Base-by-base conservation (phyloP, 92 coral and sea anemone species). In the Pocillopora meandrina region DNA sequence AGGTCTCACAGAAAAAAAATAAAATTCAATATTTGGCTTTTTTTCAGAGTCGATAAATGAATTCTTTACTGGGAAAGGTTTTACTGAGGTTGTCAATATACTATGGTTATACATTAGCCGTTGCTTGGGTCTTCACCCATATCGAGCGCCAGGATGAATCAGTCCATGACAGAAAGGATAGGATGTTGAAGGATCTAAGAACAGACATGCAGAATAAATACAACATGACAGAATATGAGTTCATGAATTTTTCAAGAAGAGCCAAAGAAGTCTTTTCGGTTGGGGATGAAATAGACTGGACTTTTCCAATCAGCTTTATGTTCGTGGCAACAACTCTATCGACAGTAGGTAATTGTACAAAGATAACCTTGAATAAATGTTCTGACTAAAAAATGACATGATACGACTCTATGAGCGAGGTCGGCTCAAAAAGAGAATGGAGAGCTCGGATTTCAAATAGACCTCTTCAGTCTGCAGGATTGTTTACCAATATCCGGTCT, bases 261-360 rank as follows among this genome's bases (percentile, higher is more conserved):
- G 90, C 91, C 9, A 16, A 61, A 14, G 82, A 56, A 18, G 93
- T 90, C 5, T 19, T 63, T 34, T 2, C 16, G 21, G 55, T 23
- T 10, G 81, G 42, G 13, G 36, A 83, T 17, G 61, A 87, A 87
- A 49, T 47, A 62, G 91, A 90, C 86, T 90, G 93, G 91, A 82
- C 88, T 23, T 90, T 82, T 35, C 78, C 83, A 20, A 90, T 77
- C 63, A 89, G 88, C 58, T 78, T 85, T 74, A 82, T 73, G n/a
- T 90, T 87, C 61, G 60, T 86, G 36, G 78, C 87, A 17, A 82
- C 93, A 12, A 88, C 91, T 19, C 61, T 87, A 2, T 77, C 93
- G 23, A 90, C 93, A 34, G 57, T 87, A 42, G 93, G 91, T 90
- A 55, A 72, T 67, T 66, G 12, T 13, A 5, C 12, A 20, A 66